Percentiles rank a stretch among this genome's conserved stretches.
phyloP scores from a whole-genome alignment of 2,113 vertebrate species.

The Cynocephalus volans region DNA sequence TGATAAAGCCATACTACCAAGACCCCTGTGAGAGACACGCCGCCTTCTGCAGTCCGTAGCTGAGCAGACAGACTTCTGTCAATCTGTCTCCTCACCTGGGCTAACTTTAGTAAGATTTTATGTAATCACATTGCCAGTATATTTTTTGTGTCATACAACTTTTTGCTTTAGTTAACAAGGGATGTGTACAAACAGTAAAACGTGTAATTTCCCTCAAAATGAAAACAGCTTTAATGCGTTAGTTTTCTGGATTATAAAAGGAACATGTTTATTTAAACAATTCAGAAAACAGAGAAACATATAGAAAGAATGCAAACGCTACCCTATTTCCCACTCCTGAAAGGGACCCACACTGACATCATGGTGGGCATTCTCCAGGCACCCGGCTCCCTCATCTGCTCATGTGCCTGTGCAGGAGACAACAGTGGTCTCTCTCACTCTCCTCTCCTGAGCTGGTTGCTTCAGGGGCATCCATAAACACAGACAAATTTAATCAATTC shows the following conservation, averaged over 20 bases:
- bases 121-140: neutral
- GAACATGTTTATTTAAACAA: neutral
- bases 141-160: neutral
- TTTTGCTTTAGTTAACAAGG: neutral
- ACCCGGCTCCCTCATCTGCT: neutral
- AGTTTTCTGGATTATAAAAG: neutral
- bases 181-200: neutral
- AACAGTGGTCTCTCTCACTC: neutral
- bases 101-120: neutral
- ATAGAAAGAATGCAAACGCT: neutral
- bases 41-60: rapidly evolving
- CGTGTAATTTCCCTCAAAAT: neutral
- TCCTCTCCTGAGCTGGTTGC: neutral
- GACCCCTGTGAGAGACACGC: neutral
- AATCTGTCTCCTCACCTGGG: neutral
- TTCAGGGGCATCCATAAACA: constrained; percentile 44
- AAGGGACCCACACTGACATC: no score
- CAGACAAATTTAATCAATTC: constrained; percentile 32
- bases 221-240: constrained; percentile 28
- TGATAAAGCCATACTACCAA: neutral
- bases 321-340: neutral
- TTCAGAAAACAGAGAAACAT: neutral
- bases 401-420: neutral
- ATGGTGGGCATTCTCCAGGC: neutral
- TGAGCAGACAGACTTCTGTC: neutral